Evolutionary conservation across 2,113 vertebrate species (phyloP).

Genomic region (Maccullochella peelii): DNA sequence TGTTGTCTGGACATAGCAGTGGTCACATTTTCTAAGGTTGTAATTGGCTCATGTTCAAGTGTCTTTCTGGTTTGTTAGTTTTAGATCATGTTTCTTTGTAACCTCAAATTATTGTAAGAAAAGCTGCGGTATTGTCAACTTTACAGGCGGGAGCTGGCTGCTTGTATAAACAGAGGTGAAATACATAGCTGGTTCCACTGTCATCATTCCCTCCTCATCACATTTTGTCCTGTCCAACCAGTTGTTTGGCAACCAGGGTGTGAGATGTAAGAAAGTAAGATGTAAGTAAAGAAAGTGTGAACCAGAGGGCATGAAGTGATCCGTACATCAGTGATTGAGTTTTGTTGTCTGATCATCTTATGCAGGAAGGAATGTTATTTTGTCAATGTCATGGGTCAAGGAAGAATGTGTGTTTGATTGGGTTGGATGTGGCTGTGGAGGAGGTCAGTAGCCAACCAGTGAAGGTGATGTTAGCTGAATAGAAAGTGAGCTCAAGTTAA

Average conservation of each 20-base stretch:
- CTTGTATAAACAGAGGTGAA: not conserved
- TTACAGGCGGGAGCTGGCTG: not conserved
- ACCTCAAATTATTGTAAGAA: not conserved
- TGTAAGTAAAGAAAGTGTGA: slow-evolving; percentile 5
- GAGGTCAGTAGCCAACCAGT: slow-evolving; percentile 1
- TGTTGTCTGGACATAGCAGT: not conserved
- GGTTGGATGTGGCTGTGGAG: slow-evolving; percentile 10
- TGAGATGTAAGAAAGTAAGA: not conserved
- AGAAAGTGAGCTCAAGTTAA: not conserved
- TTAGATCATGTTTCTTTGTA: slow-evolving; percentile 16
- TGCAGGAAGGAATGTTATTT: not conserved
- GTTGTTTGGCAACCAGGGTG: not conserved
- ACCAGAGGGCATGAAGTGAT: not conserved
- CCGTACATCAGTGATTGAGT: not conserved
- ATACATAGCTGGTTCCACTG: not conserved
- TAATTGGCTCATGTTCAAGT: slow-evolving; percentile 52
- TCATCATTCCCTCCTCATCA: not conserved
- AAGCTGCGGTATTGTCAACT: slow-evolving; percentile 2
- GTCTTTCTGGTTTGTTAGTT: slow-evolving; percentile 34
- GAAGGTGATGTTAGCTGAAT: not conserved
- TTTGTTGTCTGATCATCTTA: not conserved
- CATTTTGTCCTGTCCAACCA: not conserved
- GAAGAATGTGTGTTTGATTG: not conserved
- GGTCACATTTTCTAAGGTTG: slow-evolving; percentile 19
- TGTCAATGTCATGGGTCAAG: not conserved